A percentile compares a stretch with the other conserved stretches of the same genome.
Evolutionary conservation across 2,888 invertebrate genomes (phyloP).

Genomic region (Drosophila atroscutellata): DNA sequence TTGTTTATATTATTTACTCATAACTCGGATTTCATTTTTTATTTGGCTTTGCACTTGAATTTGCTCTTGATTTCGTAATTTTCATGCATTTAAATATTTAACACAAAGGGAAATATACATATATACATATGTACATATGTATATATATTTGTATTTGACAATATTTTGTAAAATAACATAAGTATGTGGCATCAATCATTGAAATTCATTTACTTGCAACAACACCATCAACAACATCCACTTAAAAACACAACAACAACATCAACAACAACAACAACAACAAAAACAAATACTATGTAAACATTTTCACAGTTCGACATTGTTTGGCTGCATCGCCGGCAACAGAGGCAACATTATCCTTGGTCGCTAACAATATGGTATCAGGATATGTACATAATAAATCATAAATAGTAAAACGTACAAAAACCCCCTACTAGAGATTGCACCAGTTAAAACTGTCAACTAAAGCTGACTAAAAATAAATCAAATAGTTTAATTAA

Average conservation of each 20-base stretch:
- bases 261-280: constrained; percentile 37
- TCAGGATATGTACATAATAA: constrained; percentile 61
- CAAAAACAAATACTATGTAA: constrained; percentile 48
- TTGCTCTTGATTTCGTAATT: constrained; percentile 21
- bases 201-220: constrained; percentile 38
- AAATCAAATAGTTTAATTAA: background rate
- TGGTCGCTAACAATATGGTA: constrained; percentile 85
- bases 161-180: constrained; percentile 21
- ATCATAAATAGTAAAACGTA: constrained; percentile 12
- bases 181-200: constrained; percentile 35
- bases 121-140: background rate
- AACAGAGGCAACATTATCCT: constrained; percentile 83
- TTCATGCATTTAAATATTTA: constrained; percentile 13
- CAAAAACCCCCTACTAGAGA: constrained; percentile 11
- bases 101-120: background rate
- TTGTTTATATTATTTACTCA: background rate
- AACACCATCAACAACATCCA: constrained; percentile 22
- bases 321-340: constrained; percentile 84
- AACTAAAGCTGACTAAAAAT: background rate
- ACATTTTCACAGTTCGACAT: constrained; percentile 83
- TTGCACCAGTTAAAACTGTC: constrained; percentile 32
- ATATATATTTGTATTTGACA: background rate
- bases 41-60: constrained; percentile 17
- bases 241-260: constrained; percentile 31
- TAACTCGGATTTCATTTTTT: constrained; percentile 16